Conservation (phyloP, 1,140 invertebrate species). For the Nomia melanderi region DNA sequence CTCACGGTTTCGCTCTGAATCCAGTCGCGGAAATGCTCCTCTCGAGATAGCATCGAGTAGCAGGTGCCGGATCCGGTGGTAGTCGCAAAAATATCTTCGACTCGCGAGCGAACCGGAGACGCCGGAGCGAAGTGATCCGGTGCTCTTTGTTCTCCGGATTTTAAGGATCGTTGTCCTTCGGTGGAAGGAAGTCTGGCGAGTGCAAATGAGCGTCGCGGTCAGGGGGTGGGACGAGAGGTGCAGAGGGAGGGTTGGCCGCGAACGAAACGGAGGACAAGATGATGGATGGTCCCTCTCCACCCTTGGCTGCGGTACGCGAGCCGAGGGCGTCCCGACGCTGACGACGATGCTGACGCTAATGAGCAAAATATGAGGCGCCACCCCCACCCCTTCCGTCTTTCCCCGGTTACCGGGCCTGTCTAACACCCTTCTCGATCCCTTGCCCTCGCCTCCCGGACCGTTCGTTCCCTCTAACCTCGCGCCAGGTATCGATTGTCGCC, state of each 20-base stretch:
- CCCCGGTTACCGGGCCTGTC: constrained; percentile 6
- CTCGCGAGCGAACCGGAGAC: neutral
- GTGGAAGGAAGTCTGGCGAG: constrained; percentile 27
- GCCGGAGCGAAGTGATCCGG: neutral
- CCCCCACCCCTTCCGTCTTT: constrained; percentile 59
- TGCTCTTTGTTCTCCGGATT: neutral
- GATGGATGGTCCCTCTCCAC: constrained; percentile 77
- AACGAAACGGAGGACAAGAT: constrained; percentile 76
- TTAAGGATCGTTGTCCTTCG: neutral
- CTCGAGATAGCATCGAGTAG: too few relatives aligned
- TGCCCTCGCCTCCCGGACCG: constrained; percentile 38
- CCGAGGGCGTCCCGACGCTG: constrained; percentile 75
- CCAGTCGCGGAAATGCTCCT: too few relatives aligned
- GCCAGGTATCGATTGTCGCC: constrained; percentile 76
- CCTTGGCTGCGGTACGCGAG: constrained; percentile 68
- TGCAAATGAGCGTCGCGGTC: constrained; percentile 40
- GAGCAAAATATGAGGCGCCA: constrained; percentile 81
- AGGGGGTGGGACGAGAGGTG: constrained; percentile 24
- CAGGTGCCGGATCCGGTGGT: too few relatives aligned
- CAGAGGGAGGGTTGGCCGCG: constrained; percentile 59
- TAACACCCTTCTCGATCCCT: constrained; percentile 38
- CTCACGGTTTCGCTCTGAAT: too few relatives aligned
- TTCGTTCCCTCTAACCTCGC: constrained; percentile 46
- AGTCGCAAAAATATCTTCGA: too few relatives aligned
- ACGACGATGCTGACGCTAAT: constrained; percentile 80